phyloP scores from a whole-genome alignment of 2,113 vertebrate genomes.

The Rhynchomys soricoides region DNA sequence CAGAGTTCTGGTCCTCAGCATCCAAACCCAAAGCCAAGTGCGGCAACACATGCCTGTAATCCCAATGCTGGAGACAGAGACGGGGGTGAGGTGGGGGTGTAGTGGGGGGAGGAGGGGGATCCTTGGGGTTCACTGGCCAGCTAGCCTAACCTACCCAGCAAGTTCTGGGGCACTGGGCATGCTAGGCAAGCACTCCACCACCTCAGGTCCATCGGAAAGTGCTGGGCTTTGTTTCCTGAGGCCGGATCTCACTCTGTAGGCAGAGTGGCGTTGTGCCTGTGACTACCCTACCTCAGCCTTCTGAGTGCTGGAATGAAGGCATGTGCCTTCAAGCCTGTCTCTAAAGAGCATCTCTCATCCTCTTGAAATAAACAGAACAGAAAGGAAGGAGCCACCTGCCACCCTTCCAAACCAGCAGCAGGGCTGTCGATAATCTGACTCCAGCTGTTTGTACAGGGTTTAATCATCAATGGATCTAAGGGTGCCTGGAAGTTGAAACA shows the following conservation, averaged over 20 bases:
- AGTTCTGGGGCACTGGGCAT: background rate
- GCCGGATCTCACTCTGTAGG: background rate
- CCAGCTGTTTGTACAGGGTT: conserved; percentile 79
- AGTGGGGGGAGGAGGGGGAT: too few relatives aligned
- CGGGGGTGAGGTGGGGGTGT: too few relatives aligned
- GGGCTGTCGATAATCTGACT: background rate
- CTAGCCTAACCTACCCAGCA: background rate
- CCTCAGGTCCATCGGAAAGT: background rate
- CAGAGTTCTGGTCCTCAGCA: background rate
- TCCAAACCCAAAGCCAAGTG: background rate
- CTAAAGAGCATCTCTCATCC: conserved; percentile 38
- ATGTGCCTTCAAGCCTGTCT: background rate
- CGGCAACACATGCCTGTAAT: background rate
- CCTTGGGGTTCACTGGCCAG: background rate
- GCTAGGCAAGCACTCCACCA: background rate
- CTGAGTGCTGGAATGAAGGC: background rate
- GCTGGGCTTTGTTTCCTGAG: background rate
- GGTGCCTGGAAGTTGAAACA: conserved; percentile 62
- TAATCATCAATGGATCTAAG: conserved; percentile 81
- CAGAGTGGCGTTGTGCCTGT: background rate
- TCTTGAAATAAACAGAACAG: conserved; percentile 58
- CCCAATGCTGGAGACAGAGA: background rate
- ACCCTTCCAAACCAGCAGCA: background rate
- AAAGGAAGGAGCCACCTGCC: background rate
- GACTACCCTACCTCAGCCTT: background rate